phyloP scores from a whole-genome alignment of 2,888 invertebrate genomes.

The Caenorhabditis sp. region DNA sequence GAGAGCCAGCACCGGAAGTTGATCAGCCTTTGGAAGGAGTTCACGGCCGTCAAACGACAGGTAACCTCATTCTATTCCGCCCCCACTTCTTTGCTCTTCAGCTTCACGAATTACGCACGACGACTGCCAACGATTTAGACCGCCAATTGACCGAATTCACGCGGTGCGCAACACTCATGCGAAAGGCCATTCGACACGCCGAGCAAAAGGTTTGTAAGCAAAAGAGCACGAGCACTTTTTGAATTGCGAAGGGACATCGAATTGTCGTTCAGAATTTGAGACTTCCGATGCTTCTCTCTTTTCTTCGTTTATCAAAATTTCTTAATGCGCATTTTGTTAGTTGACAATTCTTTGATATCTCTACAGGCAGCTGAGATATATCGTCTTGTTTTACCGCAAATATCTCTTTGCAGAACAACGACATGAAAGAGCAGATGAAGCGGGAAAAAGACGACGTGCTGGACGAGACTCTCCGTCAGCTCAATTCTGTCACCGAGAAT shows the following conservation, averaged over 20 bases:
- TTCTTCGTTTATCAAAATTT: too few species aligned
- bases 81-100: conserved; percentile 14
- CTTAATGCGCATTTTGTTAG: too few species aligned
- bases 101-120: conserved; percentile 61
- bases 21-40: conserved; percentile 67
- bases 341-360: too few species aligned
- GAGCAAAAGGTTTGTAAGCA: conserved; percentile 55
- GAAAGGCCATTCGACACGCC: conserved; percentile 60
- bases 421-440: conserved; percentile 54
- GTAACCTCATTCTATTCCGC: conserved; percentile 19
- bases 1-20: conserved; percentile 65
- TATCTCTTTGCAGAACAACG: conserved; percentile 48
- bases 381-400: too few species aligned
- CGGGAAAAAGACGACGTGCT: conserved; percentile 62
- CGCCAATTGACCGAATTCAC: conserved; percentile 66
- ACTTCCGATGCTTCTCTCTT: too few species aligned
- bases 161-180: conserved; percentile 65
- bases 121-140: conserved; percentile 65
- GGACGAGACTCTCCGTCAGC: conserved; percentile 58
- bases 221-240: neutral
- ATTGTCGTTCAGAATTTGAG: neutral
- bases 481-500: conserved; percentile 47
- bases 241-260: neutral
- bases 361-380: too few species aligned
- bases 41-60: conserved; percentile 65